Base-by-base conservation (phyloP, 2,113 vertebrate genomes). In the Scortum barcoo region DNA sequence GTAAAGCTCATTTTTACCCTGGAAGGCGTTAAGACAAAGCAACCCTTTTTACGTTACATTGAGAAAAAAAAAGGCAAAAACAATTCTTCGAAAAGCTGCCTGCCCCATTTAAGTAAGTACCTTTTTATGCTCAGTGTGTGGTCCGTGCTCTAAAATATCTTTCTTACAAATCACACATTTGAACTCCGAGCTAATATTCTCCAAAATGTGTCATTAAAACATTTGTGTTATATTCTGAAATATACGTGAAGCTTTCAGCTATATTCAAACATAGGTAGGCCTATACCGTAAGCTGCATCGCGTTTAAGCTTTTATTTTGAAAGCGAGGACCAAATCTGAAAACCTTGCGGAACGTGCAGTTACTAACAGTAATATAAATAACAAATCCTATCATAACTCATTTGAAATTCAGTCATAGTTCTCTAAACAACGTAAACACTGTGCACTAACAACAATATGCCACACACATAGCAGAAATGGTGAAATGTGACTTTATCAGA, bases 271-370 rank as follows among this genome's bases (percentile, higher is more conserved):
- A 8, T 5, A 24, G 4, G 28, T 2, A 36, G 33, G n/a, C n/a
- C n/a, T n/a, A 33, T 19, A 33, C 12, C 16, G 22, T 38, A 6
- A 9, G 1, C 10, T 5, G 12, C 6, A 4, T 44, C n/a, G 1
- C 54, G 9, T n/a, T 36, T 4, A 14, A 14, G 77, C 70, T 67
- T 67, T 83, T 83, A 78, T 58, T 78, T 78, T 78, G 81, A 78
- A 78, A 50, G 68, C 4, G 10, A 50, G 0, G 1, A 26, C 10
- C 12, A 62, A n/a, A 20, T 24, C n/a, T 24, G 51, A 4, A 38
- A 36, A 46, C 10, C 13, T 40, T 12, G 26, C 12, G 26, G 16
- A 22, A 38, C 26, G 0, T 66, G 26, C 11, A 51, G 17, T 1
- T 16, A 5, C 22, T 0, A 36, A 24, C 69, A 13, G 33, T 6